Base-by-base conservation (phyloP, 1,140 invertebrate genomes). In the Drosophila bocqueti region DNA sequence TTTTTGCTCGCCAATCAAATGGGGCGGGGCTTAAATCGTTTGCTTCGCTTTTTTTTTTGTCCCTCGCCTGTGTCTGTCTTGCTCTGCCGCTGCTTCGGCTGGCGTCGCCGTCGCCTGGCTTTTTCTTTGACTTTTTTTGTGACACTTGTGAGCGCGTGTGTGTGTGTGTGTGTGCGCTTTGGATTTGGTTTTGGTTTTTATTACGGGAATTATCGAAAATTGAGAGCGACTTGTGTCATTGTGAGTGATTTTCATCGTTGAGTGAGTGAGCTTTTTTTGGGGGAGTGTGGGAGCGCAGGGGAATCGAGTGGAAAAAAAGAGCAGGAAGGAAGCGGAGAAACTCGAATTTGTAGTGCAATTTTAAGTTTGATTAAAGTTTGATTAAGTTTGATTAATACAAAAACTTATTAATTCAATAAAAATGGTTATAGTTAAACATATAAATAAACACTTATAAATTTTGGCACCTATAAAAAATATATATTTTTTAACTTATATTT, bases 1-100 rank as follows among this genome's bases (percentile, higher is more conserved):
- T 71, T 71, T 71, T 71, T 78, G 78, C 83, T 91, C 91, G 82
- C 91, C 91, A 92, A 92, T 92, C 91, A 89, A 92, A 92, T 91
- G 84, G 84, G 91, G 91, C 91, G 91, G 91, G 83, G 91, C 91
- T 84, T 92, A 92, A 92, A 82, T 83, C 62, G 71, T 79, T 81
- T 61, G 47, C 75, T 43, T 81, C 45, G 57, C 58, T 68, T 64
- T 69, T 50, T 61, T 49, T 69, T 40, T 13, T 69, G 26, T 58
- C 29, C 63, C 65, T 46, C n/a, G 18, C 72, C 79, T 34, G 50
- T 52, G 79, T 78, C 49, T 60, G 57, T 62, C 63, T 58, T 67
- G 64, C 52, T 46, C 61, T 47, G 57, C 49, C 42, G 45, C 52
- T 47, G 80, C 40, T 49, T 49, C 47, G 38, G 74, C 46, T 31